A percentile compares a stretch with the other conserved stretches of the same genome.
These are phyloP conservation scores for Anabas testudineus DNA, from an alignment of 2,797 vertebrate genomes.

Conservation along the genomic window DNA sequence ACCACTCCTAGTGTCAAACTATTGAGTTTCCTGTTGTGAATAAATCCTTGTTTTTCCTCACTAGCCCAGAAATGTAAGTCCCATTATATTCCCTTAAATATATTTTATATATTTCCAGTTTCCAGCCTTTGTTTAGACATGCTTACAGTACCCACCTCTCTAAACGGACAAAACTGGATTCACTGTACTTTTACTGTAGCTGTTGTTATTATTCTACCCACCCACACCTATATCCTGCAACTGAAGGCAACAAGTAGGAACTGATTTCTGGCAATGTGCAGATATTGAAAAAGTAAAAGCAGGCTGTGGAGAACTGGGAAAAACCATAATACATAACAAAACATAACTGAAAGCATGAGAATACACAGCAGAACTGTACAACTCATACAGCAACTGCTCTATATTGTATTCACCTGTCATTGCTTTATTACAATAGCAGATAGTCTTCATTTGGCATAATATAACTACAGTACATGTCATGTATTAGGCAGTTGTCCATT, in stretches of 20 bases:
- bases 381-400: background rate
- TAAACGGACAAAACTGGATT: constrained; percentile 32
- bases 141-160: constrained; percentile 20
- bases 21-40: background rate
- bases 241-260: constrained; percentile 6
- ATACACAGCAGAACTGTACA: background rate
- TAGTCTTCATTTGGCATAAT: background rate
- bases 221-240: constrained; percentile 21
- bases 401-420: background rate
- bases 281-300: background rate
- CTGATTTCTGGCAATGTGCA: constrained; percentile 9
- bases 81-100: background rate
- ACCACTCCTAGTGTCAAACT: no score
- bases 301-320: background rate
- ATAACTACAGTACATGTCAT: background rate
- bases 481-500: constrained; percentile 1
- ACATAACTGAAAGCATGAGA: background rate
- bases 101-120: background rate
- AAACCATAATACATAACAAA: no score
- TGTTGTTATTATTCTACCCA: constrained; percentile 19
- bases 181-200: background rate
- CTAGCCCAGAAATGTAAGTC: background rate
- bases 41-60: background rate
- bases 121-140: constrained; percentile 18
- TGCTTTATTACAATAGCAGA: background rate